phyloP scores from a whole-genome alignment of 2,797 vertebrate species.

The Chromobotia macracanthus region DNA sequence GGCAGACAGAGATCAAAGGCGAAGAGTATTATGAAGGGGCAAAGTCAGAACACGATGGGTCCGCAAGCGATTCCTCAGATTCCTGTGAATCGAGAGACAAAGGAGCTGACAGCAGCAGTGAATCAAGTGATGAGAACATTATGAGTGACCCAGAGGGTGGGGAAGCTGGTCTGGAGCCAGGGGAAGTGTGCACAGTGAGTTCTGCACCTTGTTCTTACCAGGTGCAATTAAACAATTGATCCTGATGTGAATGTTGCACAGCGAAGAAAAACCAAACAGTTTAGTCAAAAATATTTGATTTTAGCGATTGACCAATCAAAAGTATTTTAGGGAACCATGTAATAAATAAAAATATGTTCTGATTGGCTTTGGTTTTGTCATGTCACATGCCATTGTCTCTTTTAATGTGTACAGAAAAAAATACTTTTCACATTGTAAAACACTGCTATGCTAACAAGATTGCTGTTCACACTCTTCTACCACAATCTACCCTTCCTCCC shows the following conservation, averaged over 20 bases:
- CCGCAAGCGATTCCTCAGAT: conserved; percentile 60
- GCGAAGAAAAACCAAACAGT: too few species aligned
- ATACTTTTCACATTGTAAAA: too few species aligned
- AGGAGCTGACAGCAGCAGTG: conserved; percentile 64
- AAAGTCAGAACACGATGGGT: conserved; percentile 58
- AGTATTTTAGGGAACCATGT: background rate
- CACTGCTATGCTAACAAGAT: too few species aligned
- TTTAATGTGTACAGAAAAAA: background rate
- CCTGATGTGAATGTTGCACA: too few species aligned
- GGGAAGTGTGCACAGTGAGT: conserved; percentile 78
- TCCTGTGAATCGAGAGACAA: conserved; percentile 59
- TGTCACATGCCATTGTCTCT: background rate
- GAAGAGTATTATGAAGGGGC: conserved; percentile 66
- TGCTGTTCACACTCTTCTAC: background rate
- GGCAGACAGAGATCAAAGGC: conserved; percentile 57
- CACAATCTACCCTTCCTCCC: too few species aligned
- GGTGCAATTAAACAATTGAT: background rate
- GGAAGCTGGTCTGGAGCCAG: conserved; percentile 78
- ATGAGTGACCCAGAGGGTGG: conserved; percentile 73
- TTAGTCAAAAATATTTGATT: too few species aligned
- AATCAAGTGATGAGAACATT: conserved; percentile 73
- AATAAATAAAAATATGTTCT: background rate
- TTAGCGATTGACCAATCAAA: background rate
- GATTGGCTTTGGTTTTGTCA: background rate
- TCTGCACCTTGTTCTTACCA: conserved; percentile 27